These are phyloP conservation scores for Catalaphyllia jardinei DNA, from an alignment of 64 coral and sea anemone species.

Conservation along the genomic window DNA sequence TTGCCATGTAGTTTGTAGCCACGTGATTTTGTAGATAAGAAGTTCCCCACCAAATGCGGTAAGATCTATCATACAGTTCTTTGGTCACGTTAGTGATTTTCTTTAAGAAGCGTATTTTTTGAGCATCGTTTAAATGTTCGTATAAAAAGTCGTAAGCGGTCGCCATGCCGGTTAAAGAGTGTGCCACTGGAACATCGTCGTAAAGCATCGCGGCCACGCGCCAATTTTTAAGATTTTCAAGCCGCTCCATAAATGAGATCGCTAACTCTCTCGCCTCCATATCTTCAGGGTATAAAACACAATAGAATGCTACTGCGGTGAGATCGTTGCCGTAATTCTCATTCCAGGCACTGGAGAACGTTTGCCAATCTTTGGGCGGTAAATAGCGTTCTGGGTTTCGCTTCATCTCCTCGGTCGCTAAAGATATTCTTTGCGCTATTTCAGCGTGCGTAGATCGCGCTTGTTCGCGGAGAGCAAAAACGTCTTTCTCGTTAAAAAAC, in stretches of 20 bases:
- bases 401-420: slow-evolving; percentile 35
- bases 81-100: slow-evolving; percentile 58
- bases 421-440: slow-evolving; percentile 55
- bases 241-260: slow-evolving; percentile 61
- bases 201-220: slow-evolving; percentile 54
- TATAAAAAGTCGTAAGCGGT: slow-evolving; percentile 90
- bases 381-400: slow-evolving; percentile 24
- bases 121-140: slow-evolving; percentile 38
- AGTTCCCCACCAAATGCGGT: slow-evolving; percentile 59
- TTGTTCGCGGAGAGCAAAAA: slow-evolving; percentile 34
- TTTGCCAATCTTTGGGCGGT: slow-evolving; percentile 58
- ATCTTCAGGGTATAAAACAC: slow-evolving; percentile 74
- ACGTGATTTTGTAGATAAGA: slow-evolving; percentile 93
- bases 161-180: slow-evolving; percentile 78
- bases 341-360: slow-evolving; percentile 79
- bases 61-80: slow-evolving; percentile 68
- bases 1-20: slow-evolving; percentile 85
- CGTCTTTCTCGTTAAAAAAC: slow-evolving; percentile 63
- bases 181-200: slow-evolving; percentile 91
- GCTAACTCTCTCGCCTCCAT: slow-evolving; percentile 41
- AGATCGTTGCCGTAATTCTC: slow-evolving; percentile 92
- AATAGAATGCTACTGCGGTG: slow-evolving; percentile 71
- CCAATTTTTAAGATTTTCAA: slow-evolving; percentile 75
- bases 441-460: slow-evolving; percentile 69
- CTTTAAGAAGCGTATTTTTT: slow-evolving; percentile 51